A percentile compares a stretch with the other conserved stretches of the same genome.
phyloP scores from a whole-genome alignment of 37 sponge, comb jelly and placozoan species.

The Theonella swinhoei region DNA sequence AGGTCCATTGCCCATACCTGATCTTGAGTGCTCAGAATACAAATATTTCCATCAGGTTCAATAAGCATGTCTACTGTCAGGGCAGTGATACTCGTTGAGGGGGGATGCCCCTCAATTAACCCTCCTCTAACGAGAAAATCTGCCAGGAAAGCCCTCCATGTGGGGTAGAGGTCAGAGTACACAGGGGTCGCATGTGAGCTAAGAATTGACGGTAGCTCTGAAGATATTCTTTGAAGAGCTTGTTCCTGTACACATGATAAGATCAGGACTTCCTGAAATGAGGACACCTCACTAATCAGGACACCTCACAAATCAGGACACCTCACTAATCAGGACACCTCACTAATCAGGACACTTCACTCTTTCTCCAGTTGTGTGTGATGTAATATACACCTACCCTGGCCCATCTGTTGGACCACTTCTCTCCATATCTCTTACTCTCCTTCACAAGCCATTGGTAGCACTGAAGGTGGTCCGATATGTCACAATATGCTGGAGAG shows the following conservation, averaged over 20 bases:
- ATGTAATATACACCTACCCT: conserved; percentile 42
- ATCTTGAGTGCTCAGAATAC: conserved; percentile 74
- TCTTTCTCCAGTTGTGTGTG: neutral
- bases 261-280: neutral
- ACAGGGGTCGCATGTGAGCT: conserved; percentile 25
- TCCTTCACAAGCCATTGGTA: conserved; percentile 83
- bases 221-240: conserved; percentile 34
- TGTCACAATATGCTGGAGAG: conserved; percentile 90
- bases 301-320: neutral
- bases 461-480: conserved; percentile 73
- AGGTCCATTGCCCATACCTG: conserved; percentile 64
- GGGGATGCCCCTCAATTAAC: conserved; percentile 89
- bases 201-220: conserved; percentile 52
- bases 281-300: neutral
- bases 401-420: conserved; percentile 89
- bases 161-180: conserved; percentile 28
- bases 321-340: neutral
- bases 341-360: neutral
- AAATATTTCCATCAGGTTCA: conserved; percentile 74
- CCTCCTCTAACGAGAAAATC: conserved; percentile 63
- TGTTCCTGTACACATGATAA: conserved; percentile 34
- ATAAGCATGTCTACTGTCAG: conserved; percentile 87
- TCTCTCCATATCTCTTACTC: conserved; percentile 77
- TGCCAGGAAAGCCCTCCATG: conserved; percentile 49
- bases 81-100: conserved; percentile 83